Evolutionary conservation across 2,797 vertebrate species (phyloP).

Genomic region (Mycteria americana): DNA sequence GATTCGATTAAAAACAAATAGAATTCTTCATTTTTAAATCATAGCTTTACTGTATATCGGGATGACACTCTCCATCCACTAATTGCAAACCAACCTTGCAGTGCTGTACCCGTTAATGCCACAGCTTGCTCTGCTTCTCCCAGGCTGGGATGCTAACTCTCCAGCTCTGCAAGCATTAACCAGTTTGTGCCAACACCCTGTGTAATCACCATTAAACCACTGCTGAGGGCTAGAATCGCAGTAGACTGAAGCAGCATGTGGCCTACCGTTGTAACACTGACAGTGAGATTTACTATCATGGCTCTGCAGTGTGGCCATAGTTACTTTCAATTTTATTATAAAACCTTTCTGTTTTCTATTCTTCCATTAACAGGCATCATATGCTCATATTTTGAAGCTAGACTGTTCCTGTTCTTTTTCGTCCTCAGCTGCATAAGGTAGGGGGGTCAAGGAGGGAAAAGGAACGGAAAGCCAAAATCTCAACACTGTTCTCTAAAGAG

Average conservation of each 20-base stretch:
- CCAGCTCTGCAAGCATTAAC: not conserved
- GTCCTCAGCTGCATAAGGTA: not conserved
- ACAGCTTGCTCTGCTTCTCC: not conserved
- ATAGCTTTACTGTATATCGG: not conserved
- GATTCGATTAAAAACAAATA: not conserved
- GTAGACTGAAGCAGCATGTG: not conserved
- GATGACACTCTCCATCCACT: not conserved
- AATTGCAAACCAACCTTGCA: not conserved
- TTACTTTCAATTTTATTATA: not conserved
- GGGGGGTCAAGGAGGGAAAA: accelerated
- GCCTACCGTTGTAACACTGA: not conserved
- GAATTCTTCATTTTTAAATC: not conserved
- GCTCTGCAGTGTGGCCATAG: not conserved
- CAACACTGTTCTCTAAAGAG: not conserved
- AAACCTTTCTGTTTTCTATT: not conserved
- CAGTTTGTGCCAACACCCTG: not conserved
- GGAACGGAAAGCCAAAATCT: not conserved
- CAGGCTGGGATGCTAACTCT: not conserved
- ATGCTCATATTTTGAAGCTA: not conserved
- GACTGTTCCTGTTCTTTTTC: not conserved
- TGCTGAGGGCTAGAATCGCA: not conserved
- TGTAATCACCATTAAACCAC: not conserved
- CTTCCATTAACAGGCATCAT: not conserved
- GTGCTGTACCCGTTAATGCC: not conserved
- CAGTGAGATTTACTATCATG: not conserved